Conservation (phyloP, 2,797 vertebrate genomes). For the Sphenodon punctatus region DNA sequence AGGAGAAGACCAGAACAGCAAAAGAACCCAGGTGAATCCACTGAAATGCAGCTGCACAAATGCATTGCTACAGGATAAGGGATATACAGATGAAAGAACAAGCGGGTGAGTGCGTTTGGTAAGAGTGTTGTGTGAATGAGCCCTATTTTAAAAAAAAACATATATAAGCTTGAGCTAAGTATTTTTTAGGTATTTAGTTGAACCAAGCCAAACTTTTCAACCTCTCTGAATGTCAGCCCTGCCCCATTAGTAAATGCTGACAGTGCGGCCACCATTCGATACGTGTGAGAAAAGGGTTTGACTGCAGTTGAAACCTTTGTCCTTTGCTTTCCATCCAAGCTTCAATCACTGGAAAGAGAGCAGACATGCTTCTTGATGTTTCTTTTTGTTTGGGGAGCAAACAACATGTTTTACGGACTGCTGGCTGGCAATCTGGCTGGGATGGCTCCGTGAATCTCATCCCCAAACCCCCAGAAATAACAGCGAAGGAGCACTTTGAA, state of each 20-base stretch:
- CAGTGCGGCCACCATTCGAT: slow-evolving; percentile 48
- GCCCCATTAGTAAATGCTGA: slow-evolving; percentile 43
- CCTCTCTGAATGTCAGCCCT: slow-evolving; percentile 5
- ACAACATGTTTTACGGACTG: not conserved
- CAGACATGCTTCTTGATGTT: not conserved
- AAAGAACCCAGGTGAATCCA: too few species aligned
- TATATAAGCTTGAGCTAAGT: not conserved
- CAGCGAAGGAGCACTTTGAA: not conserved
- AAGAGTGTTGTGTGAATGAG: too few species aligned
- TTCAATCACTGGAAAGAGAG: slow-evolving; percentile 65
- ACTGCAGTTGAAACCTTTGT: slow-evolving; percentile 16
- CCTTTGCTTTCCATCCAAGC: slow-evolving; percentile 27
- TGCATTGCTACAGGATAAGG: too few species aligned
- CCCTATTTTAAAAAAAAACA: not conserved
- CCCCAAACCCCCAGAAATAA: not conserved
- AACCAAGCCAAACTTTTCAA: slow-evolving; percentile 12
- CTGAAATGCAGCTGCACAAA: too few species aligned
- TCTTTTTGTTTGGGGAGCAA: not conserved
- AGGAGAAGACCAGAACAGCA: too few species aligned
- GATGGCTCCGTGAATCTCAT: not conserved
- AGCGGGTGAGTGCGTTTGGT: too few species aligned
- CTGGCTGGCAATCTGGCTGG: not conserved
- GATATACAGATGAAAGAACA: too few species aligned
- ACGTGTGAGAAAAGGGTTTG: slow-evolving; percentile 13
- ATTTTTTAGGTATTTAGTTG: not conserved